A percentile compares a stretch with the other conserved stretches of the same genome.
phyloP scores from a whole-genome alignment of 2,797 vertebrate species.

The Babyrousa celebensis region DNA sequence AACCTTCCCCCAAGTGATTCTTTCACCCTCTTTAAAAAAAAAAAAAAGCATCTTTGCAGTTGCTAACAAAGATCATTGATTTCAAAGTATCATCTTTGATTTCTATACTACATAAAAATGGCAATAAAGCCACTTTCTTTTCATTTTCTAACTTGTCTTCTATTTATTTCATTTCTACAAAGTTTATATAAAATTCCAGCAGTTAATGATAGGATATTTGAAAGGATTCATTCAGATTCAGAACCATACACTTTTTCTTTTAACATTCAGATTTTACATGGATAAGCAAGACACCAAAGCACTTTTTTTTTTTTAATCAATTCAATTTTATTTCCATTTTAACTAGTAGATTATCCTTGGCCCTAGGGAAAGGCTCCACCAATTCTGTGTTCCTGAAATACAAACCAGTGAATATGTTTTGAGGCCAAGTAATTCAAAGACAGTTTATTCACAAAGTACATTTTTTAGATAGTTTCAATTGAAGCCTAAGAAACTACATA shows the following conservation, averaged over 20 bases:
- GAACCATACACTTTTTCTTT: neutral
- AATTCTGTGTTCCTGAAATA: slow-evolving; percentile 31
- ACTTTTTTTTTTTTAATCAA: neutral
- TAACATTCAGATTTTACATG: slow-evolving; percentile 25
- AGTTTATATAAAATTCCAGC: slow-evolving; percentile 46
- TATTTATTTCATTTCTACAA: neutral
- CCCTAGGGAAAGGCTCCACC: neutral
- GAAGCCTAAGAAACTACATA: slow-evolving; percentile 47
- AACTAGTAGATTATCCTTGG: neutral
- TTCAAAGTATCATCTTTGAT: slow-evolving; percentile 47
- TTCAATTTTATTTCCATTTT: slow-evolving; percentile 68
- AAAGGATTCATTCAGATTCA: neutral
- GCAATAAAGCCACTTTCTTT: neutral
- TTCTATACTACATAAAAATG: slow-evolving; percentile 44
- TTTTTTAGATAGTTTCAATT: slow-evolving; percentile 61
- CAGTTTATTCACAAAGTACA: slow-evolving; percentile 65
- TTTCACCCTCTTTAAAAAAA: slow-evolving; percentile 28
- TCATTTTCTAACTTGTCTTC: neutral
- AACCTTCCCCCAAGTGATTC: slow-evolving; percentile 65
- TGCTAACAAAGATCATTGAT: slow-evolving; percentile 55
- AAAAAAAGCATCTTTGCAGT: slow-evolving; percentile 5
- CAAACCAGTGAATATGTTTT: neutral
- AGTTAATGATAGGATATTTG: slow-evolving; percentile 49
- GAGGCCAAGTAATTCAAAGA: slow-evolving; percentile 36
- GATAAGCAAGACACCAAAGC: neutral